Percentiles rank a stretch among this genome's conserved stretches.
These are phyloP conservation scores for Pristiophorus japonicus DNA, from an alignment of 2,113 vertebrate genomes.

Conservation along the genomic window DNA sequence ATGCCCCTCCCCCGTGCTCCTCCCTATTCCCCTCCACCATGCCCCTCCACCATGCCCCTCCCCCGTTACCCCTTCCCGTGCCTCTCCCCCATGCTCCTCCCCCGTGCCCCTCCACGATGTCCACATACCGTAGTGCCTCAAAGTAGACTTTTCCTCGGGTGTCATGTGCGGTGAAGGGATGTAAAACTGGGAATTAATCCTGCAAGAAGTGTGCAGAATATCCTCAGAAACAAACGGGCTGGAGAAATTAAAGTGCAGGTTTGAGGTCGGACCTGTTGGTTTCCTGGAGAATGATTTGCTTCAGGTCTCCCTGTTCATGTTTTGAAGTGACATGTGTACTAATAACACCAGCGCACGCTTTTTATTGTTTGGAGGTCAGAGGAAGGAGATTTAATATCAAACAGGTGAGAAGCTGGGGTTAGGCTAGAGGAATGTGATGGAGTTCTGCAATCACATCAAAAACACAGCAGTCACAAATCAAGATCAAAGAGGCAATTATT, in stretches of 20 bases:
- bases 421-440: slow-evolving; percentile 17
- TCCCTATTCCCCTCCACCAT: no score
- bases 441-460: slow-evolving; percentile 25
- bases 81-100: no score
- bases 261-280: neutral
- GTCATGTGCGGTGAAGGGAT: neutral
- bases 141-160: neutral
- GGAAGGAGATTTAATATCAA: slow-evolving; percentile 29
- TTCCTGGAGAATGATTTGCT: slow-evolving; percentile 14
- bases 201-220: slow-evolving; percentile 14
- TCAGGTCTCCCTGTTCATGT: neutral
- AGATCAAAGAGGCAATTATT: slow-evolving; percentile 33
- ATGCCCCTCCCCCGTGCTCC: no score
- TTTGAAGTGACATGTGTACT: neutral
- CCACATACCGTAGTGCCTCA: neutral
- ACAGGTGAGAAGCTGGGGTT: slow-evolving; percentile 27
- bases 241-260: neutral
- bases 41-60: no score
- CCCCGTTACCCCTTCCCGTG: no score
- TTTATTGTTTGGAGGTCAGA: slow-evolving; percentile 35
- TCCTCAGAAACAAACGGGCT: neutral
- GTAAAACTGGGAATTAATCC: neutral
- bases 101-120: no score
- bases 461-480: slow-evolving; percentile 34
- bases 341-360: neutral